phyloP scores from a whole-genome alignment of 1,140 invertebrate species.

The Conopomorpha cramerella region DNA sequence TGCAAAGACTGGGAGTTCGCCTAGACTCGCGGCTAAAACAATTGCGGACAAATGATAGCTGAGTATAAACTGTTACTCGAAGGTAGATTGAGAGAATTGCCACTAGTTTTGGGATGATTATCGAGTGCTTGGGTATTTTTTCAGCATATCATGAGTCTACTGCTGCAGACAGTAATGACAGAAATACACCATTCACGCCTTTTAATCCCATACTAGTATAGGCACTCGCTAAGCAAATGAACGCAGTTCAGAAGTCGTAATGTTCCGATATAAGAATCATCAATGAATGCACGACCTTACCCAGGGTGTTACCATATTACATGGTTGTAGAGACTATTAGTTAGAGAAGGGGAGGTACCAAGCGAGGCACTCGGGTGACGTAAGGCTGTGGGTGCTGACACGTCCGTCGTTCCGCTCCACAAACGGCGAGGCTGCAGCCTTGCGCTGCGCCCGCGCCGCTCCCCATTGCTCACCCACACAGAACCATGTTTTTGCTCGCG shows the following conservation, averaged over 20 bases:
- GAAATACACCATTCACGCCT: no score
- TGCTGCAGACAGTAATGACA: no score
- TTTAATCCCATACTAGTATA: neutral
- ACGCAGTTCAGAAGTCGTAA: neutral
- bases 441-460: slow-evolving; percentile 36
- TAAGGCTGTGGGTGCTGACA: slow-evolving; percentile 48
- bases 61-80: no score
- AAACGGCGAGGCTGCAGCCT: slow-evolving; percentile 54
- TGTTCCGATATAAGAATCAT: neutral
- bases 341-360: slow-evolving; percentile 1
- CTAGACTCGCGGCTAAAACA: no score
- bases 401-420: slow-evolving; percentile 57
- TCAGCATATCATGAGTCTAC: no score
- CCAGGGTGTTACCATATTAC: neutral
- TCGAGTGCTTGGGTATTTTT: no score
- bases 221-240: neutral
- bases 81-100: no score
- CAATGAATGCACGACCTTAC: neutral
- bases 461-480: slow-evolving; percentile 41
- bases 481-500: neutral
- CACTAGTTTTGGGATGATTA: no score
- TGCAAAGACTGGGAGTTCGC: no score
- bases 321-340: neutral
- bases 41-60: no score
- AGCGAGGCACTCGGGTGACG: slow-evolving; percentile 18